Conservation (phyloP, 2,113 vertebrate genomes). For the Butorides virescens region DNA sequence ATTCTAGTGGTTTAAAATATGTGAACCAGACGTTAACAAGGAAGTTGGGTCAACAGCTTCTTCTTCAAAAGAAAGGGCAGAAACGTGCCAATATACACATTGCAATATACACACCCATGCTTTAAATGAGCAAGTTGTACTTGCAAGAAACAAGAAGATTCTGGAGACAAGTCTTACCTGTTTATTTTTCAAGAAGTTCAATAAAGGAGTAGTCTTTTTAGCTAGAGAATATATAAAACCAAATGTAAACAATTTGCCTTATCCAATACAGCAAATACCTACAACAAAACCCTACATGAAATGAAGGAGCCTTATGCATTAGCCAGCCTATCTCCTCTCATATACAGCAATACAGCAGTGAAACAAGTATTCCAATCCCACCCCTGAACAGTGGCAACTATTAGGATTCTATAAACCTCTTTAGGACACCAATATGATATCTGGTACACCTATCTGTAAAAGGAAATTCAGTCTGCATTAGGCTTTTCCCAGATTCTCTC, state of each 20-base stretch:
- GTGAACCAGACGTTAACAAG: background rate
- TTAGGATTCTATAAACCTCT: background rate
- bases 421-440: background rate
- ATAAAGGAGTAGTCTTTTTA: slow-evolving; percentile 95
- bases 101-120: background rate
- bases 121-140: background rate
- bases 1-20: background rate
- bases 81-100: background rate
- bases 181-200: slow-evolving; percentile 98
- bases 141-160: background rate
- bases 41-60: background rate
- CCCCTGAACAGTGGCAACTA: background rate
- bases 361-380: background rate
- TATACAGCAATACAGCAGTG: background rate
- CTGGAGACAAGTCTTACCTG: slow-evolving; percentile 81
- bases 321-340: background rate
- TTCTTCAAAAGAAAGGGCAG: background rate
- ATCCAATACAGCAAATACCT: background rate
- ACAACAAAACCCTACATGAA: background rate
- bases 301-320: background rate
- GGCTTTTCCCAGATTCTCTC: background rate
- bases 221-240: slow-evolving; percentile 72
- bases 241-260: background rate
- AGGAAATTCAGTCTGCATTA: background rate
- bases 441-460: background rate